Conservation (phyloP, 2,113 vertebrate genomes). For the Entelurus aequoreus region DNA sequence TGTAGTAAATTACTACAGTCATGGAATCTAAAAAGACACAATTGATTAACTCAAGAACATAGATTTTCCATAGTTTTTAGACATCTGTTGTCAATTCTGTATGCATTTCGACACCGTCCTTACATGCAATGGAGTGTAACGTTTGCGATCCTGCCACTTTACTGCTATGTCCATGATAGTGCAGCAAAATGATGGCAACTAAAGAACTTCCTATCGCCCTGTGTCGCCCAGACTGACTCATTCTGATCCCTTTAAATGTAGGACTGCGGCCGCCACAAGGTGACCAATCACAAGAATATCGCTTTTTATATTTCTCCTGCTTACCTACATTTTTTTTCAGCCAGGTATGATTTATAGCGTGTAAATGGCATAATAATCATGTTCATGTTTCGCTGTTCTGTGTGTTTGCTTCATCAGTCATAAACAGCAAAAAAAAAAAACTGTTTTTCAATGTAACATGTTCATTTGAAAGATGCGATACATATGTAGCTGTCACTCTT, state of each 20-base stretch:
- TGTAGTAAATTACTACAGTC: too few relatives aligned
- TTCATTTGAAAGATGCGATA: constrained; percentile 71
- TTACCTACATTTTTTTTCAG: constrained; percentile 31
- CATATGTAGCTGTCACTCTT: constrained; percentile 75
- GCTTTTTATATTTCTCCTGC: constrained; percentile 41
- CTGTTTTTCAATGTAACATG: constrained; percentile 64
- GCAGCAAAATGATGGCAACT: constrained; percentile 69
- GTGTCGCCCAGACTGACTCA: constrained; percentile 47
- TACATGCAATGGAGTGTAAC: constrained; percentile 74
- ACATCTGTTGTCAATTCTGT: constrained; percentile 60
- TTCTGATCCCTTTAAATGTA: constrained; percentile 41
- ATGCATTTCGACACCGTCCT: constrained; percentile 69
- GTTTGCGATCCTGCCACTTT: constrained; percentile 74
- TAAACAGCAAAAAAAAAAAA: constrained; percentile 25
- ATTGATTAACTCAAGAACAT: too few relatives aligned
- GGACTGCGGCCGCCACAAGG: constrained; percentile 44
- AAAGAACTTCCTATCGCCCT: constrained; percentile 58
- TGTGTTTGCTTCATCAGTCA: constrained; percentile 58
- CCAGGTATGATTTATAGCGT: constrained; percentile 60
- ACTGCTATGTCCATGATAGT: constrained; percentile 70
- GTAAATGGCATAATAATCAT: constrained; percentile 64
- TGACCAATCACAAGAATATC: constrained; percentile 50
- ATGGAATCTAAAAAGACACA: too few relatives aligned
- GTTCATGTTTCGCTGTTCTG: constrained; percentile 64
- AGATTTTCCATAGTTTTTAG: constrained; percentile 23